Percentiles rank a stretch among this genome's conserved stretches.
phyloP scores from a whole-genome alignment of 2,113 vertebrate genomes.

The Arvicanthis niloticus region DNA sequence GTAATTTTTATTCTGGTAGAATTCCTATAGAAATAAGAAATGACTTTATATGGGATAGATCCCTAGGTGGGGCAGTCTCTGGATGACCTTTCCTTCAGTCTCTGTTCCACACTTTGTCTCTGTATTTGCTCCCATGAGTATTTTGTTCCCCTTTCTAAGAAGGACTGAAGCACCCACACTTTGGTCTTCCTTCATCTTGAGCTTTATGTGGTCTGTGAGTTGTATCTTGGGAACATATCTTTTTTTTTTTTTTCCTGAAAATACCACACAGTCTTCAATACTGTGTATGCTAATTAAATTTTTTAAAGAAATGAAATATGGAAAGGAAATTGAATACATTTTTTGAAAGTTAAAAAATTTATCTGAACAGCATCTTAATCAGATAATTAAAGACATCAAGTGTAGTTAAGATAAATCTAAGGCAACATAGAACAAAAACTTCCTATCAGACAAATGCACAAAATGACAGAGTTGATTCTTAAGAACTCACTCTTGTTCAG shows the following conservation, averaged over 20 bases:
- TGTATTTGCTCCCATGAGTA: too few relatives aligned
- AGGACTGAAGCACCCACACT: too few relatives aligned
- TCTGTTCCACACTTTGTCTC: too few relatives aligned
- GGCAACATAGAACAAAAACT: neutral
- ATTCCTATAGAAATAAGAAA: constrained; percentile 22
- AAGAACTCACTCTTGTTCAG: neutral
- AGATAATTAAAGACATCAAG: constrained; percentile 39
- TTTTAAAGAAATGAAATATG: neutral
- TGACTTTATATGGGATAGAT: neutral
- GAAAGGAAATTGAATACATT: neutral
- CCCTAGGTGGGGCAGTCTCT: too few relatives aligned
- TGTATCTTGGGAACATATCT: neutral
- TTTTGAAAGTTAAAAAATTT: neutral
- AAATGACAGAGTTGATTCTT: neutral
- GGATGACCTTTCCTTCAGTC: too few relatives aligned
- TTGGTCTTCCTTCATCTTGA: too few relatives aligned
- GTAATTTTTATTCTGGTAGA: constrained; percentile 38
- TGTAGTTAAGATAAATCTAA: neutral
- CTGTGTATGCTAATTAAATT: neutral
- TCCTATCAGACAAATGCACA: constrained; percentile 25
- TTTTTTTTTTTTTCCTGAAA: neutral
- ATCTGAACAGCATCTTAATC: neutral
- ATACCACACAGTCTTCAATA: neutral
- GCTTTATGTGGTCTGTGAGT: too few relatives aligned
- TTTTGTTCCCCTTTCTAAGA: too few relatives aligned